Base-by-base conservation (phyloP, 2,113 vertebrate genomes). In the Mormoops blainvillei region DNA sequence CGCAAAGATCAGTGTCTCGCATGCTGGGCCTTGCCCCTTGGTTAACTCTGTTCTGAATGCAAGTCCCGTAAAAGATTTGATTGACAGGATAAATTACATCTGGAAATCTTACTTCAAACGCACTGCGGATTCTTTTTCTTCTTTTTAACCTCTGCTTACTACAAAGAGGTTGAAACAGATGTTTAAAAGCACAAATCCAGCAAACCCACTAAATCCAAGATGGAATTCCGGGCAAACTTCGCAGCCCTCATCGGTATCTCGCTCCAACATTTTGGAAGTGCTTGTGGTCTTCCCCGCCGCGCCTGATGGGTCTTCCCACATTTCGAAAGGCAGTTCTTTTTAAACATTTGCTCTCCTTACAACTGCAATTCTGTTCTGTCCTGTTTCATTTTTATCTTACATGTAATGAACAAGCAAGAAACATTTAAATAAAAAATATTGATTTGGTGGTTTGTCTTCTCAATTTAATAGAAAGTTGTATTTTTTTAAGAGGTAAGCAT, bases 291-390 rank as follows among this genome's bases (percentile, higher is more conserved):
- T 96, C 33, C 61, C 26, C 38, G 38, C 24, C 5, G 26, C 67
- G 41, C 43, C 22, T 20, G 16, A 74, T 74, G 33, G 33, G 24
- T 63, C 70, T 93, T 86, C 22, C 48, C 73, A 95, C 15, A 33
- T 63, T 94, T 94, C 38, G 48, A 91, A 95, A 73, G 48, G 9
- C 8, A 54, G 68, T 97, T 94, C 50, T 38, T 97, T 70, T 93
- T 73, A 77, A 95, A 90, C 41, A 78, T 33, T 11, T 52, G 5
- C 38, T 76, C 43, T 90, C 19, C 19, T 90, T 54, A 71, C 52
- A 87, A 90, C 41, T 61, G 54, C 31, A 86, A 4, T 71, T 94
- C 52, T 71, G 54, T 48, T 87, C 58, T 26, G 7, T 56, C 73
- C 70, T 86, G 16, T 74, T 89, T 91, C 28, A 11, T 83, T 5